Conservation (phyloP, 2,888 invertebrate species). For the Xanthia icteritia region DNA sequence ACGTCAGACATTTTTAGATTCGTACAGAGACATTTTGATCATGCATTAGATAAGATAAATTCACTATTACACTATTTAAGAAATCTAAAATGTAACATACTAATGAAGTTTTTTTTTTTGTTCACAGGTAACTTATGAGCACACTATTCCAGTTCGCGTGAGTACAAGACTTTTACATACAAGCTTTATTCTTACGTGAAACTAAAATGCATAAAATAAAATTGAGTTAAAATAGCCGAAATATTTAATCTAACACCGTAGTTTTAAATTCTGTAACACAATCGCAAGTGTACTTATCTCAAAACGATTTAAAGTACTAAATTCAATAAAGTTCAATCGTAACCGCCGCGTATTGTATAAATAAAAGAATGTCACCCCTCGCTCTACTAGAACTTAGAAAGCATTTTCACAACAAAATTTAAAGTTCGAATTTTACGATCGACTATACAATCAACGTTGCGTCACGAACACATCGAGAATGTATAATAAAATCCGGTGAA, state of each 20-base stretch:
- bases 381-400: slow-evolving; percentile 54
- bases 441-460: slow-evolving; percentile 79
- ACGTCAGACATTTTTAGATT: background rate
- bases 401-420: slow-evolving; percentile 66
- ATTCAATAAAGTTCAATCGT: slow-evolving; percentile 51
- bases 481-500: slow-evolving; percentile 81
- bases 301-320: slow-evolving; percentile 37
- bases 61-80: background rate
- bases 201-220: background rate
- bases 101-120: slow-evolving; percentile 40
- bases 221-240: slow-evolving; percentile 5
- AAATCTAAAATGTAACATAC: background rate
- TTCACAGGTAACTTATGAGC: slow-evolving; percentile 51
- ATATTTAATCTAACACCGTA: background rate
- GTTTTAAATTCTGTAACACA: slow-evolving; percentile 6
- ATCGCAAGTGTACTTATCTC: slow-evolving; percentile 1
- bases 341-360: slow-evolving; percentile 38
- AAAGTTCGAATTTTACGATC: slow-evolving; percentile 74
- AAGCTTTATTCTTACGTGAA: background rate
- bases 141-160: slow-evolving; percentile 22
- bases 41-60: background rate
- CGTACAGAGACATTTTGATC: background rate
- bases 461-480: slow-evolving; percentile 80
- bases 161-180: slow-evolving; percentile 21
- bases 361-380: slow-evolving; percentile 50